Percentiles rank a stretch among this genome's conserved stretches.
These are phyloP conservation scores for Agonopterix arenella DNA, from an alignment of 2,888 invertebrate species.

Conservation along the genomic window DNA sequence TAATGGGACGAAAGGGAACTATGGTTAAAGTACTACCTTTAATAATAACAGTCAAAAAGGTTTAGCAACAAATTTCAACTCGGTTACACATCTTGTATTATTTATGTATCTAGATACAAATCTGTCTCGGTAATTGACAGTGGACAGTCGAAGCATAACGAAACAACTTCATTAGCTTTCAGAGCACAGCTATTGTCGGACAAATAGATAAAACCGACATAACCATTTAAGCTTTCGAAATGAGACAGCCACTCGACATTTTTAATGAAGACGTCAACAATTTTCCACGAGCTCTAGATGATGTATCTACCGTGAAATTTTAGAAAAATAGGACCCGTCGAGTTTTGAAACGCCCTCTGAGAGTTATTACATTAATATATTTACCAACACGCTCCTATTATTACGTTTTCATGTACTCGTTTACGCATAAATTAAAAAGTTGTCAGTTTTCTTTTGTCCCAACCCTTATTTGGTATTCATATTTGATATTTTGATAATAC, in stretches of 20 bases:
- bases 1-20: no score
- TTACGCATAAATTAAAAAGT: constrained; percentile 73
- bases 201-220: constrained; percentile 21
- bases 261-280: constrained; percentile 63
- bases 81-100: no score
- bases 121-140: constrained; percentile 4
- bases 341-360: constrained; percentile 53
- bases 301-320: constrained; percentile 73
- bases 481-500: constrained; percentile 73
- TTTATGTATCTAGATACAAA: neutral
- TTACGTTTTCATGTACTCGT: constrained; percentile 75
- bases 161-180: constrained; percentile 32
- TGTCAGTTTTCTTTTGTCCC: constrained; percentile 74
- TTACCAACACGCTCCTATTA: constrained; percentile 74
- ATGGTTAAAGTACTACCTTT: no score
- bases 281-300: constrained; percentile 57
- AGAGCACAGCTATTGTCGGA: constrained; percentile 24
- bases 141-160: neutral
- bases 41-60: no score
- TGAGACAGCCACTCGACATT: constrained; percentile 24
- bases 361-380: constrained; percentile 74
- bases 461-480: constrained; percentile 77
- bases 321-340: constrained; percentile 57
- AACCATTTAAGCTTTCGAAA: constrained; percentile 14
- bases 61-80: neutral